Evolutionary conservation across 2,113 vertebrate genomes (phyloP), one percentile per base, ranked within the genome.

Genomic region (Psilopsiagon aurifrons): DNA sequence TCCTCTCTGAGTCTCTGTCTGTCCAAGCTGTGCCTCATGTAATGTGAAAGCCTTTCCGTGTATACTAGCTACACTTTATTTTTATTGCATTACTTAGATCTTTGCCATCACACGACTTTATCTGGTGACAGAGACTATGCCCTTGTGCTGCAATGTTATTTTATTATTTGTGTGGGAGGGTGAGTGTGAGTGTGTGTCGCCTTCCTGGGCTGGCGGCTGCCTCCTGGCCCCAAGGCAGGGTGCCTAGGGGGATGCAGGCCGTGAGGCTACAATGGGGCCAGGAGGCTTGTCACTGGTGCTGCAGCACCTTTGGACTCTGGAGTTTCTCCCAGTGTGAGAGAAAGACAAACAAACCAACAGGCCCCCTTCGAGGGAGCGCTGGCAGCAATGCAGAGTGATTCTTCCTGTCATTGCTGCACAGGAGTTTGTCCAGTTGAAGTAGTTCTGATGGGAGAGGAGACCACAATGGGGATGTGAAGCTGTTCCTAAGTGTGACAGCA

Each of bases 61-160:
- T 93, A 93, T 97, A 95, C 93, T 94, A 96, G 97, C 94, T 97
- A 94, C 96, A 97, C 96, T 96, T 97, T 97, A 94, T 97, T 97
- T 96, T 97, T 95, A 96, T 97, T 98, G 97, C 97, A 94, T 98
- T 97, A 97, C 97, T 97, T 95, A 88, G 90, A 97, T 96, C 97
- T 97, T 98, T 98, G 98, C 98, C 97, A 97, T 97, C 97, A 96
- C 91, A 96, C 69, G 18, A 97, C 90, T 97, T 96, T 92, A 95
- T 62, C 83, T 84, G 95, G 94, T 96, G 95, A 93, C 90, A 82
- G 77, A 96, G 96, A 96, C 92, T 93, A 84, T 97, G 96, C 96
- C 96, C 96, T 96, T 82, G 93, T 97, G 96, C 95, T 97, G 95
- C 95, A 97, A 96, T 11, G 51, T 94, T 97, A 96, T 97, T 97